Percentiles rank a stretch among this genome's conserved stretches.
These are phyloP conservation scores for Stictocephala bisonia DNA, from an alignment of 2,888 invertebrate genomes.

Conservation along the genomic window DNA sequence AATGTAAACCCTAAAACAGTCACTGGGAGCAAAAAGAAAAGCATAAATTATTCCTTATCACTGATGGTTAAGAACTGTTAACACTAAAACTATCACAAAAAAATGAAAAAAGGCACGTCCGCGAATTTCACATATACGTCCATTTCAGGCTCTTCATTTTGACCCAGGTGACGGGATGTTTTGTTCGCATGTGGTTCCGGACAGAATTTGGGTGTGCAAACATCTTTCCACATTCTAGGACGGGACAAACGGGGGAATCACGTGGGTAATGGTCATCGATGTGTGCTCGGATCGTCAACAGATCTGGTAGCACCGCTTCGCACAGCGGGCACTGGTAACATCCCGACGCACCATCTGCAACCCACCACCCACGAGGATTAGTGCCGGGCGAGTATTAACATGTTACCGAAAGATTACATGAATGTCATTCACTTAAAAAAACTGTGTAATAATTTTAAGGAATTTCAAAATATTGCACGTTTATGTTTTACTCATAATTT, in stretches of 20 bases:
- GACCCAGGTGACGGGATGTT: slow-evolving; percentile 85
- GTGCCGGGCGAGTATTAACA: not conserved
- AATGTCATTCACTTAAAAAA: too few species aligned
- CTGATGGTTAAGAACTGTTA: too few species aligned
- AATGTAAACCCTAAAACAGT: too few species aligned
- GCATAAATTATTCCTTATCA: too few species aligned
- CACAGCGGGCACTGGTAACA: slow-evolving; percentile 80
- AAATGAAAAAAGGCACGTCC: too few species aligned
- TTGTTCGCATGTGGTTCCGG: slow-evolving; percentile 87
- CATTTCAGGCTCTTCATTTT: slow-evolving; percentile 84
- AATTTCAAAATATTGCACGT: too few species aligned
- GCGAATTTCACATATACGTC: slow-evolving; percentile 67
- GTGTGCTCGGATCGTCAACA: slow-evolving; percentile 77
- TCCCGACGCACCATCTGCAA: slow-evolving; percentile 65
- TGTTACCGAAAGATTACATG: too few species aligned
- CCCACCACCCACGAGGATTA: slow-evolving; percentile 63
- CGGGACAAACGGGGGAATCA: slow-evolving; percentile 85
- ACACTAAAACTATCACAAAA: too few species aligned
- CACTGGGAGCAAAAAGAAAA: too few species aligned
- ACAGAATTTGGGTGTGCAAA: slow-evolving; percentile 89
- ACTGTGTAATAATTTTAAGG: too few species aligned
- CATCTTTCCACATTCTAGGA: slow-evolving; percentile 77
- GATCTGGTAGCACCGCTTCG: slow-evolving; percentile 73
- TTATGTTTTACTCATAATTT: too few species aligned
- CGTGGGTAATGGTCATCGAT: slow-evolving; percentile 86